phyloP scores from a whole-genome alignment of 2,888 invertebrate genomes.

The Perithous albicinctus region DNA sequence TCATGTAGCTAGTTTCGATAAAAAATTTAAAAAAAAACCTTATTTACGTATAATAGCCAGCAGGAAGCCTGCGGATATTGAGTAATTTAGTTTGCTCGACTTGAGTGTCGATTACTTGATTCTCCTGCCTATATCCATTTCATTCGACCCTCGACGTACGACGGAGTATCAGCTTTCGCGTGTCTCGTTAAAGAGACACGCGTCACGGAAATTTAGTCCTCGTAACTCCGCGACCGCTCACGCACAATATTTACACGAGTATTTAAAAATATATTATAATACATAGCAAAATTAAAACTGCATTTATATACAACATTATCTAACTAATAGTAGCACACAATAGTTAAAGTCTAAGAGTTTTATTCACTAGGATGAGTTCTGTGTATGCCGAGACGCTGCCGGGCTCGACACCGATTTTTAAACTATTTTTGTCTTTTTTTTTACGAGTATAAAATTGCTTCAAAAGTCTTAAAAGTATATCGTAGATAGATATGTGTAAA shows the following conservation, averaged over 20 bases:
- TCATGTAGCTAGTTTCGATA: constrained; percentile 54
- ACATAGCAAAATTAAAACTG: constrained; percentile 77
- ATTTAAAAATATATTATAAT: constrained; percentile 80
- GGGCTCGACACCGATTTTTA: constrained; percentile 2
- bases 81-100: constrained; percentile 46
- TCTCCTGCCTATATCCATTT: constrained; percentile 38
- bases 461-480: constrained; percentile 43
- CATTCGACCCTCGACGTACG: constrained; percentile 24
- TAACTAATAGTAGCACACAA: constrained; percentile 72
- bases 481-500: constrained; percentile 31
- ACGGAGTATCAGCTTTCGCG: constrained; percentile 43
- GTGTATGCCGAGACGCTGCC: constrained; percentile 30
- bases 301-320: constrained; percentile 77
- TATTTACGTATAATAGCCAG: constrained; percentile 26
- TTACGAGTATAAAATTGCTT: constrained; percentile 32
- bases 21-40: constrained; percentile 42
- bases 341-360: constrained; percentile 63
- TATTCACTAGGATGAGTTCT: constrained; percentile 43
- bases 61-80: constrained; percentile 38
- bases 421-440: too few species aligned
- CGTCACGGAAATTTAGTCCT: constrained; percentile 25
- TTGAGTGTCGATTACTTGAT: constrained; percentile 45
- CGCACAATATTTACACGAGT: constrained; percentile 76
- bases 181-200: constrained; percentile 17
- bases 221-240: constrained; percentile 62